phyloP scores from a whole-genome alignment of 2,113 vertebrate genomes.

The Oceanodroma tethys region DNA sequence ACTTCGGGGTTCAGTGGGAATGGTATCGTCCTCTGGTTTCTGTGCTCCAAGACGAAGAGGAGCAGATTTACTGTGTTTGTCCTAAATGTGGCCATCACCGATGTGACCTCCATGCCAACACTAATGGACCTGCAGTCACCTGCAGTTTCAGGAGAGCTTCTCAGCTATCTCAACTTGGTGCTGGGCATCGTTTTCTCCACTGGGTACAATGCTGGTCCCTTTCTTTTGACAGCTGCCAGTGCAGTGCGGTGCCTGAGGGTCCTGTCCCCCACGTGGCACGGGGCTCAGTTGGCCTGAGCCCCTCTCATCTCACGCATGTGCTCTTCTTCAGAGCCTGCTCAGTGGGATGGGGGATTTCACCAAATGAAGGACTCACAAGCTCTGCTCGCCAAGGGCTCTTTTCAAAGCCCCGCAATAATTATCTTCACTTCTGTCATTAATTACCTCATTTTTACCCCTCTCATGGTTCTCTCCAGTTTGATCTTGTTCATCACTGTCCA shows the following conservation, averaged over 20 bases:
- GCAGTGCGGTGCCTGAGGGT: background rate
- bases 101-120: background rate
- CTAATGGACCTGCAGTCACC: background rate
- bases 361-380: background rate
- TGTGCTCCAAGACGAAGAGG: background rate
- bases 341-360: background rate
- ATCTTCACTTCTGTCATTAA: background rate
- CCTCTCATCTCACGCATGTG: background rate
- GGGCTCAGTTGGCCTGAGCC: background rate
- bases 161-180: background rate
- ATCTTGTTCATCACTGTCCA: background rate
- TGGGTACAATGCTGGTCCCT: background rate
- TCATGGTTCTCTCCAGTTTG: background rate
- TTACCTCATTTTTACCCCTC: background rate
- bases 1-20: background rate
- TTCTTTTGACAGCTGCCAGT: background rate
- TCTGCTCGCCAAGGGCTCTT: background rate
- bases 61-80: background rate
- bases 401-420: no score
- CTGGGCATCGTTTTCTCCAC: background rate
- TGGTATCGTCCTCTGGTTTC: background rate
- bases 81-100: background rate
- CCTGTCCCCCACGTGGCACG: background rate
- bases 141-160: background rate
- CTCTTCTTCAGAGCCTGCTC: background rate